Evolutionary conservation across 2,113 vertebrate species (phyloP), one percentile per base, ranked within the genome.

Genomic region (Recurvirostra avosetta): DNA sequence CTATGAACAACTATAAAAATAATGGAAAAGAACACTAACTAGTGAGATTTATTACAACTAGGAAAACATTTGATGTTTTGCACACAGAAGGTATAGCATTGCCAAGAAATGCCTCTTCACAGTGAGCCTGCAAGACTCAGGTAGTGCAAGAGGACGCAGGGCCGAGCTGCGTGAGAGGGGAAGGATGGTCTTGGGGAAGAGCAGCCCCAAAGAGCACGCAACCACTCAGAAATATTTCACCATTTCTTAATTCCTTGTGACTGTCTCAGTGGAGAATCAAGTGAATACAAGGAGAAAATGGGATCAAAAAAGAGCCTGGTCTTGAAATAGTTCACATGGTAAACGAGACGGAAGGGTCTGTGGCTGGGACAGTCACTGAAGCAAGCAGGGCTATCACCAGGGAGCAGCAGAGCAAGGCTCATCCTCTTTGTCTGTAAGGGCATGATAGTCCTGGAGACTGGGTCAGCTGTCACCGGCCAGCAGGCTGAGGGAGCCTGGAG

Each of bases 151-250:
- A 79, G 17, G 63, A 76, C 41, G 20, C 7, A 56, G 45, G 72
- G 45, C 36, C 1, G 1, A 71, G 32, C 49, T 40, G 9, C 1
- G 0, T 58, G 36, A 76, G 78, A 65, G 27, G 11, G 56, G 40
- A 56, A 62, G 27, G 21, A 38, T 61, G 36, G 36, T 91, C 22
- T 34, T 80, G 41, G 30, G 21, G n/a, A 66, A 55, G 13, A 70
- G 49, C 1, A 2, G 16, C 25, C 43, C 25, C 3, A 7, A 65
- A 68, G 27, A 83, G 26, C 30, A 34, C 0, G 0, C 1, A 1
- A 29, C 66, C 13, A 15, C 38, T 77, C 52, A 23, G 52, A 38
- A 90, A 41, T 43, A 45, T 41, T 81, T 78, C 1, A 2, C 32
- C 26, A 62, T 89, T 82, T 85, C 66, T 79, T 76, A 61, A 43